Evolutionary conservation across 2,113 vertebrate genomes (phyloP).

Genomic region (Forbesichthys agassizii): DNA sequence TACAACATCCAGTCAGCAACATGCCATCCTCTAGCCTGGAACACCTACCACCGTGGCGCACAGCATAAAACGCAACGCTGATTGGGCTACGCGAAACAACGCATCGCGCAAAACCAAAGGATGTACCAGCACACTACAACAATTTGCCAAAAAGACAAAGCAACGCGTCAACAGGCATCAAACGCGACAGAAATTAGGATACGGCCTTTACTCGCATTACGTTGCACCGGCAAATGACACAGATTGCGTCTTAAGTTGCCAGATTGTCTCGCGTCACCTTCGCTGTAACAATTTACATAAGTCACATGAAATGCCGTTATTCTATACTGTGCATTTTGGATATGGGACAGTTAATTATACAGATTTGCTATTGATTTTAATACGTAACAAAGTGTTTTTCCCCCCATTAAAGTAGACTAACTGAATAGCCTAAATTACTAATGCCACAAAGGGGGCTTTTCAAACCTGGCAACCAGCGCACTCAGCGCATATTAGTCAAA

Average conservation of each 20-base stretch:
- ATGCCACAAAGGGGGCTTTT: neutral
- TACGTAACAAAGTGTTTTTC: neutral
- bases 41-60: constrained; percentile 57
- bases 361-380: no score
- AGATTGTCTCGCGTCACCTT: constrained; percentile 35
- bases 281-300: no score
- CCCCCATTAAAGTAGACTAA: neutral
- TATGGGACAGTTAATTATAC: no score
- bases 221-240: constrained; percentile 67
- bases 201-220: constrained; percentile 56
- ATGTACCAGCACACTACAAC: constrained; percentile 19
- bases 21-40: constrained; percentile 53
- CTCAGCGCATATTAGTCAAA: constrained; percentile 53
- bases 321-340: no score
- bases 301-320: no score
- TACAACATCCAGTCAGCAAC: constrained; percentile 24
- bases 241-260: constrained; percentile 75
- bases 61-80: constrained; percentile 4
- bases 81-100: neutral
- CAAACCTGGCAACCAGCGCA: constrained; percentile 73
- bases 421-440: neutral
- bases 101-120: neutral
- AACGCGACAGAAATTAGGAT: constrained; percentile 39
- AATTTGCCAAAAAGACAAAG: neutral
- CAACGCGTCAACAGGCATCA: constrained; percentile 15